These are phyloP conservation scores for Cladorhizidae sp. DNA, from an alignment of 37 sponge, comb jelly and placozoan species.

Conservation along the genomic window DNA sequence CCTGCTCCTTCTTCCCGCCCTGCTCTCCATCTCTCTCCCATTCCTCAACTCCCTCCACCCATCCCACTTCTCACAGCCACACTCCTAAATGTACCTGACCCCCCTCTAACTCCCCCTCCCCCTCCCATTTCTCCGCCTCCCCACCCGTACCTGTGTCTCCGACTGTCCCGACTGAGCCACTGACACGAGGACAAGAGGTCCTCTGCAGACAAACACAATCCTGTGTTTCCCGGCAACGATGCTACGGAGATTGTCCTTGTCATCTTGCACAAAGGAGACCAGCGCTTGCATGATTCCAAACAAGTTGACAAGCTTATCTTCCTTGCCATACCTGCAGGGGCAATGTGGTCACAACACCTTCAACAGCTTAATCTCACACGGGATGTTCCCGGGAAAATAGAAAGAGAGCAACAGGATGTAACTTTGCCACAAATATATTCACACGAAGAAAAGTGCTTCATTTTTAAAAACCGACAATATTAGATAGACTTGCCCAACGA, in stretches of 20 bases:
- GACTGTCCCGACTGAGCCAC: slow-evolving; percentile 63
- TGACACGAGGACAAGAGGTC: slow-evolving; percentile 78
- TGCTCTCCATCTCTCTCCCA: too few relatives aligned
- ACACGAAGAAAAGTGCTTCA: too few relatives aligned
- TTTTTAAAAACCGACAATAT: too few relatives aligned
- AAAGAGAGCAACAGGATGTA: too few relatives aligned
- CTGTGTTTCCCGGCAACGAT: slow-evolving; percentile 72
- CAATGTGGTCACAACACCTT: too few relatives aligned
- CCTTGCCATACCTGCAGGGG: slow-evolving; percentile 80
- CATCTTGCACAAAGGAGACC: slow-evolving; percentile 90
- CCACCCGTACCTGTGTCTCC: slow-evolving; percentile 63
- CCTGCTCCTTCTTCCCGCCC: too few relatives aligned
- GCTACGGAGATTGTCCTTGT: slow-evolving; percentile 78
- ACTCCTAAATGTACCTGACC: too few relatives aligned
- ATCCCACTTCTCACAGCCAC: too few relatives aligned
- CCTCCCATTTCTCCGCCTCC: background rate
- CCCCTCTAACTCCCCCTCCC: background rate
- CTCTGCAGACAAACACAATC: slow-evolving; percentile 77
- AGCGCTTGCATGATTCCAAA: slow-evolving; percentile 99
- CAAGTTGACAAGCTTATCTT: slow-evolving; percentile 90
- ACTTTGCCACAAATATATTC: too few relatives aligned
- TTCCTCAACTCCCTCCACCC: too few relatives aligned
- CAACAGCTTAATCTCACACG: background rate
- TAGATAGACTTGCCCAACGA: too few relatives aligned
- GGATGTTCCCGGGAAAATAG: too few relatives aligned